Conservation (phyloP, 2,888 invertebrate genomes). For the Xestia rhomboidea region DNA sequence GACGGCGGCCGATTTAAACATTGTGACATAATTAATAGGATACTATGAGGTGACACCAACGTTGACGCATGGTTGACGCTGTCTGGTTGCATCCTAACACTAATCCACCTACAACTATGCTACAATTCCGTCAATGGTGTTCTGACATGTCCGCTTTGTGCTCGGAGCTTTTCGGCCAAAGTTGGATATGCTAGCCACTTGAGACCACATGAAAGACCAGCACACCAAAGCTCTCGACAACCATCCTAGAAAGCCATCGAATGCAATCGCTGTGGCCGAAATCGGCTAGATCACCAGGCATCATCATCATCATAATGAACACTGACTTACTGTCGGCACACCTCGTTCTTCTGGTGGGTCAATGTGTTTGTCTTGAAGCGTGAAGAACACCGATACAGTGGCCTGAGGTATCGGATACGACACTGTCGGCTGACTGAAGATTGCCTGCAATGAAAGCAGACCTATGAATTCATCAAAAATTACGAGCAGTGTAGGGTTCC, state of each 20-base stretch:
- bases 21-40: not conserved
- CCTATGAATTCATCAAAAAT: not conserved
- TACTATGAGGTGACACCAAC: not conserved
- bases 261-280: too few relatives aligned
- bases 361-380: slow-evolving; percentile 78
- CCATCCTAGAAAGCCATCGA: too few relatives aligned
- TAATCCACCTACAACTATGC: too few relatives aligned
- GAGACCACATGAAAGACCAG: too few relatives aligned
- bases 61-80: not conserved
- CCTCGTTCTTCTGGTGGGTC: slow-evolving; percentile 70
- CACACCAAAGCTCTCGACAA: too few relatives aligned
- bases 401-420: slow-evolving; percentile 85
- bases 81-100: not conserved
- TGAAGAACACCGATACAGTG: slow-evolving; percentile 83
- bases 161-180: too few relatives aligned
- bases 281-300: too few relatives aligned
- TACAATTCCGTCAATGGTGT: too few relatives aligned
- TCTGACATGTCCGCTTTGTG: too few relatives aligned
- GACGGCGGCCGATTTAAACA: not conserved
- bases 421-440: slow-evolving; percentile 85
- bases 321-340: slow-evolving; percentile 72
- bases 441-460: slow-evolving; percentile 71
- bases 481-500: too few relatives aligned
- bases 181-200: too few relatives aligned
- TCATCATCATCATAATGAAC: too few relatives aligned